A percentile compares a stretch with the other conserved stretches of the same genome.
These are phyloP conservation scores for Aphaenogaster floridana DNA, from an alignment of 1,140 invertebrate genomes.

Conservation along the genomic window DNA sequence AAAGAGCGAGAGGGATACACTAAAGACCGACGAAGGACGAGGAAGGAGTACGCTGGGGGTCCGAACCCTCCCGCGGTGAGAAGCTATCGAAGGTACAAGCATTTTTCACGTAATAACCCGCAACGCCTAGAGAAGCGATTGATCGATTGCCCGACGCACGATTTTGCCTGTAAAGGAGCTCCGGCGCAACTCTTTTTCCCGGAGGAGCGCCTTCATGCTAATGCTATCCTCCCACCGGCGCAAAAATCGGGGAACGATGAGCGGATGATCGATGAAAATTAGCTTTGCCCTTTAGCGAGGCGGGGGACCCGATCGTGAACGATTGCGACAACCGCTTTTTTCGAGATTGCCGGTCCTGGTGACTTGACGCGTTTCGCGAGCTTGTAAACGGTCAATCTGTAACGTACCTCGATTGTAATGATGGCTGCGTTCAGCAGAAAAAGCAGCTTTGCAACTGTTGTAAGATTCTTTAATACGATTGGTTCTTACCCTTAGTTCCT, in stretches of 20 bases:
- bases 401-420: neutral
- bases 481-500: too few relatives aligned
- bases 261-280: conserved; percentile 67
- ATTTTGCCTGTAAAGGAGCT: conserved; percentile 82
- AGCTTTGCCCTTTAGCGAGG: conserved; percentile 41
- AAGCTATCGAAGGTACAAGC: conserved; percentile 82
- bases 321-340: conserved; percentile 39
- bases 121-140: conserved; percentile 83
- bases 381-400: neutral
- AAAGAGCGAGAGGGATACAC: conserved; percentile 11
- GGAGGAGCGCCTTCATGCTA: conserved; percentile 55
- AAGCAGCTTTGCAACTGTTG: too few relatives aligned
- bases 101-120: conserved; percentile 84
- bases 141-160: conserved; percentile 83
- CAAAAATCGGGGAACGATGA: conserved; percentile 45
- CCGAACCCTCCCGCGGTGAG: conserved; percentile 80
- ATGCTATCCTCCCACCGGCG: conserved; percentile 31
- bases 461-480: too few relatives aligned
- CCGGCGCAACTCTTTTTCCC: conserved; percentile 74
- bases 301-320: conserved; percentile 34
- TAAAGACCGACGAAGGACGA: conserved; percentile 36
- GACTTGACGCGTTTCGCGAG: neutral
- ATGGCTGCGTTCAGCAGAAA: too few relatives aligned
- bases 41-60: conserved; percentile 77
- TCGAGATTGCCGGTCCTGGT: neutral